Base-by-base conservation (phyloP, 92 coral and sea anemone species). In the Siderastrea radians region DNA sequence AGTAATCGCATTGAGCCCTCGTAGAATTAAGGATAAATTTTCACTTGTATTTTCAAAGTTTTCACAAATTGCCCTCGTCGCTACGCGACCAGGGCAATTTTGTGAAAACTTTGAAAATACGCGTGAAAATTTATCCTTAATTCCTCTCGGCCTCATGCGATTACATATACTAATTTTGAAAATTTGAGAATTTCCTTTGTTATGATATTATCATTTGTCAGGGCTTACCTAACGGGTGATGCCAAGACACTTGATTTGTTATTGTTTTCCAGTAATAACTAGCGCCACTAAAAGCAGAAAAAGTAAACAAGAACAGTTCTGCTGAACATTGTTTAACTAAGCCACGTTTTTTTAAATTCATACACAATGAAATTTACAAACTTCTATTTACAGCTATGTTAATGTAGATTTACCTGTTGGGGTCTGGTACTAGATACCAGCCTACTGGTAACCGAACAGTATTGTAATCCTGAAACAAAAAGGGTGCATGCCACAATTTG, bases 211-310 rank as follows among this genome's bases (percentile, higher is more conserved):
- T 4, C 45, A 12, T 44, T 53, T 49, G 38, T 15, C 19, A 44
- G 7, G 15, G 62, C 94, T 87, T 83, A 97, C 99, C 95, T 45
- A 95, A 74, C 50, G 99, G 99, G 82, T 97, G 99, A 4, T 88
- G 85, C 99, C 99, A 97, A 10, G 99, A 95, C 6, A 97, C 99
- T 84, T 97, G 99, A 61, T 97, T 97, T 57, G 99, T 90, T 79
- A 92, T 74, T 15, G 98, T 97, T 77, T 95, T 97, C 99, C 99
- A 97, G 78, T 90, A 97, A 74, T 97, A 97, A 72, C 89, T 95
- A 77, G 93, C 86, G 57, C 98, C 99, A 87, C 99, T 97, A 47
- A 1, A 77, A 78, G 59, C 77, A 48, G 2, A 58, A 14, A 68
- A 45, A n/a, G 60, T 44, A 73, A 9, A 26, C 38, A 57, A 16